These are phyloP conservation scores for Onychostruthus taczanowskii DNA, from an alignment of 2,113 vertebrate species.

Conservation along the genomic window DNA sequence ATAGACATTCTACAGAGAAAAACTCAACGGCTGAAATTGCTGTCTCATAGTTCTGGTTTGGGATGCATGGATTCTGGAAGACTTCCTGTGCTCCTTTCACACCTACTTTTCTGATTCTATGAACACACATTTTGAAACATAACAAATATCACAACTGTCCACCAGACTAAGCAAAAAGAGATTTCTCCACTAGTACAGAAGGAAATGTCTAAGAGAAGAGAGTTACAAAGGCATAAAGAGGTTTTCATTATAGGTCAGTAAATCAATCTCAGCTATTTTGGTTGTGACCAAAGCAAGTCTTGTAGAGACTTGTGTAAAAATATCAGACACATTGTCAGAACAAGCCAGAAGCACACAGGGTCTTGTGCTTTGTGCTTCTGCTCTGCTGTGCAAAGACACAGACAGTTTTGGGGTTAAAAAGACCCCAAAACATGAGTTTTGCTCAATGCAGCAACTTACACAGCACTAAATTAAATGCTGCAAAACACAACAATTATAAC, in stretches of 20 bases:
- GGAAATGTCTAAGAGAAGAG: background rate
- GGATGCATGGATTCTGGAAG: background rate
- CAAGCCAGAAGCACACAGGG: background rate
- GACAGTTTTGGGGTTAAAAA: background rate
- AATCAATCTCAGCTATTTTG: background rate
- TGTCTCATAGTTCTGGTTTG: background rate
- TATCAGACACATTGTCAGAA: background rate
- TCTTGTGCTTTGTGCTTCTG: background rate
- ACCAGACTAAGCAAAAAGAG: background rate
- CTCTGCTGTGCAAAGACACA: background rate
- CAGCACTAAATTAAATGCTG: background rate
- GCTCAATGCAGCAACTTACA: background rate
- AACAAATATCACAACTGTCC: background rate
- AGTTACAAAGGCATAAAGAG: background rate
- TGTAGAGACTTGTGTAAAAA: background rate
- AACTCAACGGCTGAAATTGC: background rate
- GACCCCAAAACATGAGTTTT: fast-evolving
- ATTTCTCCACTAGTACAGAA: background rate
- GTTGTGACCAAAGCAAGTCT: background rate
- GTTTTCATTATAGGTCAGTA: background rate
- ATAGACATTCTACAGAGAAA: background rate
- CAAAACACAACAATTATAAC: background rate
- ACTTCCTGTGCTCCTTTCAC: background rate
- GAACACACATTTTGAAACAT: background rate
- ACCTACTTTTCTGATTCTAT: background rate